These are phyloP conservation scores for Lepidurus apus DNA, from an alignment of 1,140 invertebrate species.

Conservation along the genomic window DNA sequence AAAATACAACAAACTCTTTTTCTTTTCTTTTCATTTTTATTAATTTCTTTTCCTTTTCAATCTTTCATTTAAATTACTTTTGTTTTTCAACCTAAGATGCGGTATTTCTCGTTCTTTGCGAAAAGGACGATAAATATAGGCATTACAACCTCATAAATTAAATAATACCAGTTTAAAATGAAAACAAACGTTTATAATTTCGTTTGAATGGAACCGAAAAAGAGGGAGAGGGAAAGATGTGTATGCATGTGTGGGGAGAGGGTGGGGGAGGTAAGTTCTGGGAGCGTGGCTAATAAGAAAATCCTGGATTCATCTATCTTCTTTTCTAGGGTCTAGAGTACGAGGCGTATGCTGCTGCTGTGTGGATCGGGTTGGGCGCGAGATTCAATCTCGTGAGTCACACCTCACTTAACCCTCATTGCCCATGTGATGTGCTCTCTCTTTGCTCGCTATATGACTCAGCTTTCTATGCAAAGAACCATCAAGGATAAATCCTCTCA, in stretches of 20 bases:
- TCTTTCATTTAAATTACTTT: too few relatives aligned
- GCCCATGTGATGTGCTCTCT: not conserved
- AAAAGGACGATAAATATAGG: too few relatives aligned
- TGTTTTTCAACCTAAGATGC: too few relatives aligned
- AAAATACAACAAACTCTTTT: too few relatives aligned
- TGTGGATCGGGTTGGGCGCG: slow-evolving; percentile 6
- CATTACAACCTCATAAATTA: not conserved
- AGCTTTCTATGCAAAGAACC: slow-evolving; percentile 15
- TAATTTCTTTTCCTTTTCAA: too few relatives aligned
- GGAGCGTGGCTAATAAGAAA: slow-evolving; percentile 15
- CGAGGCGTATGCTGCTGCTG: not conserved
- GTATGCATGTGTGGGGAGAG: not conserved
- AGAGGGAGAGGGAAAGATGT: not conserved
- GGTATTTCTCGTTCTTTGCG: too few relatives aligned
- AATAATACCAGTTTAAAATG: not conserved
- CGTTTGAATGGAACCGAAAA: not conserved
- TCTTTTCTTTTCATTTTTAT: too few relatives aligned
- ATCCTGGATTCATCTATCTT: not conserved
- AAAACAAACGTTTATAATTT: not conserved
- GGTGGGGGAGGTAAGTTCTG: too few relatives aligned
- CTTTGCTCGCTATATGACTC: not conserved
- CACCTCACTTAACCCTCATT: slow-evolving; percentile 21
- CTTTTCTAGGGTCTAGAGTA: not conserved
- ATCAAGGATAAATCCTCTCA: not conserved
- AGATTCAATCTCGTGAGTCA: slow-evolving; percentile 18